A percentile compares a stretch with the other conserved stretches of the same genome.
Conservation (phyloP, 2,888 invertebrate species). For the Lutraria lutraria region DNA sequence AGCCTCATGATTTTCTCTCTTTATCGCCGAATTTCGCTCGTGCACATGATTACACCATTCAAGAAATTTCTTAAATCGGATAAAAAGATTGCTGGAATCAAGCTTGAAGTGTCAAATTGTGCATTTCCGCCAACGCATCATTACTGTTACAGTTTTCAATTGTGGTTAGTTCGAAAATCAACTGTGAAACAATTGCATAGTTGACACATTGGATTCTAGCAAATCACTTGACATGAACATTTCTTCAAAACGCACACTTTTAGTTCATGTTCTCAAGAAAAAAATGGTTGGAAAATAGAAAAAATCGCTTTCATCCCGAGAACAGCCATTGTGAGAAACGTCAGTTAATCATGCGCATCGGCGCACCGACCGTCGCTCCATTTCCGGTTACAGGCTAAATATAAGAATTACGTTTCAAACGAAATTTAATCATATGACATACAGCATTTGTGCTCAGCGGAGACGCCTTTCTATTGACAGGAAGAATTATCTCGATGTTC, state of each 20-base stretch:
- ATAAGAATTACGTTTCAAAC: conserved; percentile 36
- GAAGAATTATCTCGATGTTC: conserved; percentile 26
- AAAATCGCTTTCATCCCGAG: background rate
- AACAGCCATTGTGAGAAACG: conserved; percentile 22
- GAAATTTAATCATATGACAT: conserved; percentile 39
- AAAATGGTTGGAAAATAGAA: background rate
- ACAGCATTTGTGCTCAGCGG: background rate
- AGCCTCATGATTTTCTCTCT: conserved; percentile 11
- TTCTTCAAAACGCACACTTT: conserved; percentile 6
- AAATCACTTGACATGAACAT: background rate
- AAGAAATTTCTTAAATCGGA: conserved; percentile 1
- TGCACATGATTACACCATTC: background rate
- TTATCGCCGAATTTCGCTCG: background rate
- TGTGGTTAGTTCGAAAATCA: conserved; percentile 8
- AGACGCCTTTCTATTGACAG: conserved; percentile 10
- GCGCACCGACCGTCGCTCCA: conserved; percentile 46
- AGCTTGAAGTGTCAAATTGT: conserved; percentile 4
- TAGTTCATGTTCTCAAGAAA: background rate
- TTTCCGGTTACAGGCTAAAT: conserved; percentile 50
- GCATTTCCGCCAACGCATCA: conserved; percentile 17
- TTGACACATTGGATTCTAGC: conserved; percentile 13
- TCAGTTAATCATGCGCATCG: conserved; percentile 55
- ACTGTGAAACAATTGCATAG: conserved; percentile 21
- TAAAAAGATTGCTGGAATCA: background rate
- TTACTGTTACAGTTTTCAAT: background rate